Evolutionary conservation across 2,888 invertebrate species (phyloP), one percentile per base, ranked within the genome.

Genomic region (Lasius platythorax): DNA sequence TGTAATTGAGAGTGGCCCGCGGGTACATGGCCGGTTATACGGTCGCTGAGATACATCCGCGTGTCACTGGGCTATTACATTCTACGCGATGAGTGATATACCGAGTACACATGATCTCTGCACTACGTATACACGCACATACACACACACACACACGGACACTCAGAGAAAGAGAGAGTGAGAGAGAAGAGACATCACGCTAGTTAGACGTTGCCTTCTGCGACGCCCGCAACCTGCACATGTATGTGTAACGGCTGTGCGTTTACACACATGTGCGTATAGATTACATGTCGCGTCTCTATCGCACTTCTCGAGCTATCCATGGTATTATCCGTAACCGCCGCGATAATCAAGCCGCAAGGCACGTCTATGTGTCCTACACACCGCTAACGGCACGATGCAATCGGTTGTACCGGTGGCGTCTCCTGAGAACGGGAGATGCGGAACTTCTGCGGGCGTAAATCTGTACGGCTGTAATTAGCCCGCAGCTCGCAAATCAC

Each of bases 271-370:
- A 23, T 58, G 30, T 68, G 53, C 76, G 40, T 40, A 30, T 37
- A 73, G 33, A 61, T n/a, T 30, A 18, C 46, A n/a, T 37, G 23
- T n/a, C 12, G 33, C 61, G 46, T 64, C 50, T 78, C 82, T 82
- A 78, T 82, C 82, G 78, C 61, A 73, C 58, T 70, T 61, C 50
- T 61, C 81, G 61, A 43, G 11, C 68, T 73, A 81, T 61, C 53
- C 67, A 40, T 53, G 67, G 68, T 76, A 76, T 85, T 85, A 85
- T 70, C 67, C 66, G 75, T 67, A 53, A 56, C 56, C 53, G 76
- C 56, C 82, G 67, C 64, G 89, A 87, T 87, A 85, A 87, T 87
- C 85, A 84, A 87, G 84, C 85, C 78, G 50, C 64, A 64, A 63
- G 53, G 73, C 75, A 81, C 72, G 76, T 82, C 74, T 83, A 64